Conservation (phyloP, 2,797 vertebrate species). For the Strix occidentalis region DNA sequence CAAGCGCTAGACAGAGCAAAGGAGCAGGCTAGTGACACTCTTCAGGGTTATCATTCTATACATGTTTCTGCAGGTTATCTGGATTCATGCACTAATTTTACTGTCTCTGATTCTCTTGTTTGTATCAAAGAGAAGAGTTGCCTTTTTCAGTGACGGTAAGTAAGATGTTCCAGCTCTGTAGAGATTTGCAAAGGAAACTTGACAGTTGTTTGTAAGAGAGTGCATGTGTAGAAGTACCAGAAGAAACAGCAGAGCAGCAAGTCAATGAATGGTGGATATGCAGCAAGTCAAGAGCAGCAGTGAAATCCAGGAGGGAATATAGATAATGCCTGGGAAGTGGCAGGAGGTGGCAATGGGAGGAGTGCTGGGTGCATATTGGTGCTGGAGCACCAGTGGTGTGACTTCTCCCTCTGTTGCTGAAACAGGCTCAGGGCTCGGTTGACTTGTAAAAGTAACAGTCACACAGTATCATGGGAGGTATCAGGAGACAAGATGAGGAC, state of each 20-base stretch:
- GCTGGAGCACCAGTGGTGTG: background rate
- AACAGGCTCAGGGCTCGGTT: background rate
- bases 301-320: background rate
- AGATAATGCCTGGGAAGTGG: background rate
- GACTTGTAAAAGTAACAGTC: background rate
- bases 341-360: background rate
- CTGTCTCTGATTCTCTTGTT: background rate
- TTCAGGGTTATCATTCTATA: background rate
- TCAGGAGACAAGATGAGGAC: background rate
- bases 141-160: background rate
- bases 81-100: background rate
- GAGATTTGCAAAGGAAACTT: background rate
- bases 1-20: background rate
- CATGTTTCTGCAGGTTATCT: background rate
- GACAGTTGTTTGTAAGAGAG: background rate
- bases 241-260: background rate
- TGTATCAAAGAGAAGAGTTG: background rate
- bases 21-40: background rate
- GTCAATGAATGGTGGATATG: background rate
- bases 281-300: background rate
- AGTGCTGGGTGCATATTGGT: background rate
- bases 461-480: background rate
- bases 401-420: background rate
- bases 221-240: background rate
- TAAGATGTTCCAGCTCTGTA: background rate